These are phyloP conservation scores for Oreochromis niloticus DNA, from an alignment of 2,113 vertebrate genomes.

Conservation along the genomic window DNA sequence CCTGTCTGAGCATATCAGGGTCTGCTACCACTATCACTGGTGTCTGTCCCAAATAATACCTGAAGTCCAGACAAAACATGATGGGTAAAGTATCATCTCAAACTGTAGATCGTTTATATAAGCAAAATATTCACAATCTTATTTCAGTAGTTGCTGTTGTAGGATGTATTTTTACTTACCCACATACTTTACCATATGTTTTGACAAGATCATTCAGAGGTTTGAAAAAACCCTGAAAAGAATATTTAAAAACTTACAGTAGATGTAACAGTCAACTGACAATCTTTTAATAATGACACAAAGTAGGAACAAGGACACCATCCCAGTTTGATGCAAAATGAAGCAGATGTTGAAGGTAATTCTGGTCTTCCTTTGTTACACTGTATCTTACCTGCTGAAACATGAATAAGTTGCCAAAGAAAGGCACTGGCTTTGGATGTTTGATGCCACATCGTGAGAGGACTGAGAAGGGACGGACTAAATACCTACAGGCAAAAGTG, in stretches of 20 bases:
- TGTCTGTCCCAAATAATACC: conserved; percentile 81
- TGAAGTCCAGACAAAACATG: conserved; percentile 30
- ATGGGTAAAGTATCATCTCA: not conserved
- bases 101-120: rapidly evolving
- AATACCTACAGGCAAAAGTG: conserved; percentile 76
- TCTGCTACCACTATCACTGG: conserved; percentile 57
- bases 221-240: conserved; percentile 77
- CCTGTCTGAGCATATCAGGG: conserved; percentile 79
- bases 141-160: not conserved
- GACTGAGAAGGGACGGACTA: conserved; percentile 76
- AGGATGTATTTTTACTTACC: conserved; percentile 60
- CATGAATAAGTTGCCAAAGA: conserved; percentile 85
- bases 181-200: conserved; percentile 77
- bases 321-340: not conserved
- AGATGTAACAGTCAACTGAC: no score
- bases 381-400: conserved; percentile 78
- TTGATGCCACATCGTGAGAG: conserved; percentile 80
- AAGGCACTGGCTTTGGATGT: conserved; percentile 84
- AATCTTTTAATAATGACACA: not conserved
- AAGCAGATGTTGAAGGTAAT: not conserved
- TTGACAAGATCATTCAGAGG: conserved; percentile 69
- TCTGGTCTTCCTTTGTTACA: not conserved
- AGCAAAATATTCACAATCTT: not conserved
- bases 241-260: not conserved
- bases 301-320: not conserved